Percentiles rank a stretch among this genome's conserved stretches.
phyloP scores from a whole-genome alignment of 1,140 invertebrate genomes.

The Hylyphantes graminicola region DNA sequence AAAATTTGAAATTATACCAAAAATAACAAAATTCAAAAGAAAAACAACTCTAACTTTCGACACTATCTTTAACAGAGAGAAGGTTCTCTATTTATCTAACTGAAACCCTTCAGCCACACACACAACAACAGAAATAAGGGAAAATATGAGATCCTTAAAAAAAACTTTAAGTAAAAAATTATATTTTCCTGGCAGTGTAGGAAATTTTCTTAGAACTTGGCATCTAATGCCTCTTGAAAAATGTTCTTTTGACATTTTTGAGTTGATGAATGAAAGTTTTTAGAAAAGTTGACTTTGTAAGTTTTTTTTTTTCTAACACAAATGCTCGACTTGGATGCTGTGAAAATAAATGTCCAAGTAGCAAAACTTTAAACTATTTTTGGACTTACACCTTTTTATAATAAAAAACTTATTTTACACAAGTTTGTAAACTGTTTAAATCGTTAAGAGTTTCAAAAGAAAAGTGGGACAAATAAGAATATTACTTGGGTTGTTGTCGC shows the following conservation, averaged over 20 bases:
- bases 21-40: not conserved
- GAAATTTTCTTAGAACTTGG: constrained; percentile 22
- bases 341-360: too few species aligned
- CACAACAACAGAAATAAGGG: not conserved
- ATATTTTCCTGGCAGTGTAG: constrained; percentile 16
- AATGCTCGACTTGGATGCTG: not conserved
- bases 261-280: constrained; percentile 45
- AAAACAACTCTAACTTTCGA: not conserved
- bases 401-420: too few species aligned
- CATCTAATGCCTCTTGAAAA: constrained; percentile 39
- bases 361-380: too few species aligned
- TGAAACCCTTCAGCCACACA: constrained; percentile 4
- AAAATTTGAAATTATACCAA: too few species aligned
- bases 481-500: not conserved
- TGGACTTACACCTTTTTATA: too few species aligned
- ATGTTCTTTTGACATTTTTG: constrained; percentile 30
- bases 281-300: constrained; percentile 32
- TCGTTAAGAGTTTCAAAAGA: too few species aligned
- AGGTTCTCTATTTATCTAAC: constrained; percentile 29
- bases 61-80: constrained; percentile 17
- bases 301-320: constrained; percentile 5
- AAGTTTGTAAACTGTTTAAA: too few species aligned
- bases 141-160: not conserved
- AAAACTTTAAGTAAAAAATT: constrained; percentile 7
- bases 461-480: too few species aligned